Evolutionary conservation across 2,888 invertebrate species (phyloP).

Genomic region (Orthosia gothica): DNA sequence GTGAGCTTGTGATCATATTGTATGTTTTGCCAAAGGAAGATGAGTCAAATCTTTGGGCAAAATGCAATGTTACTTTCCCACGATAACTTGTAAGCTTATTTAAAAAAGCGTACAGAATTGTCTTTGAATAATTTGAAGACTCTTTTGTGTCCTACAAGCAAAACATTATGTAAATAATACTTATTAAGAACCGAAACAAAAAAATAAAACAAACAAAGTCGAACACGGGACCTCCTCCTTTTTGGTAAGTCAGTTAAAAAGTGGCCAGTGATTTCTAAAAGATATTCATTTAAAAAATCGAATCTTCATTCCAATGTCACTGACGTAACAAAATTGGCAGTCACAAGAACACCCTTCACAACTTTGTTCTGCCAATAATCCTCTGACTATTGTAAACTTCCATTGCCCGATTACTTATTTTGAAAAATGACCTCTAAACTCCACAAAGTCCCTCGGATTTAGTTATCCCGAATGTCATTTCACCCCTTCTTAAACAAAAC

Average conservation of each 20-base stretch:
- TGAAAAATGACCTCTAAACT: conserved; percentile 88
- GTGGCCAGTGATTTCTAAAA: background rate
- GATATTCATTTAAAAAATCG: conserved; percentile 3
- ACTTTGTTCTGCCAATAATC: conserved; percentile 39
- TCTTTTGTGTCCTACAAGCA: too few species aligned
- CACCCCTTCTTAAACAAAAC: conserved; percentile 88
- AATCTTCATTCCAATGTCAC: background rate
- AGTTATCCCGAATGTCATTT: conserved; percentile 88
- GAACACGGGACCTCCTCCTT: too few species aligned
- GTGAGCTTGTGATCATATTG: conserved; percentile 7
- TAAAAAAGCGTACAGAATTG: too few species aligned
- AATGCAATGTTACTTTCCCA: background rate
- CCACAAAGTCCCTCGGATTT: conserved; percentile 78
- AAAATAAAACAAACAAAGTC: too few species aligned
- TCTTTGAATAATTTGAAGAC: too few species aligned
- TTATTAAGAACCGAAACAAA: background rate
- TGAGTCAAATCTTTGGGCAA: background rate
- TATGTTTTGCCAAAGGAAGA: background rate
- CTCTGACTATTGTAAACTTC: conserved; percentile 47
- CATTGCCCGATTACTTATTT: conserved; percentile 78
- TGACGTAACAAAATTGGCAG: background rate
- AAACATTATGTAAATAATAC: too few species aligned
- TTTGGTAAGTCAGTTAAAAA: too few species aligned
- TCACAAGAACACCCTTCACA: conserved; percentile 9
- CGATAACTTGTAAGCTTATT: too few species aligned